Percentiles rank a stretch among this genome's conserved stretches.
phyloP scores from a whole-genome alignment of 2,113 vertebrate genomes.

The Coptodon bakossiorum region DNA sequence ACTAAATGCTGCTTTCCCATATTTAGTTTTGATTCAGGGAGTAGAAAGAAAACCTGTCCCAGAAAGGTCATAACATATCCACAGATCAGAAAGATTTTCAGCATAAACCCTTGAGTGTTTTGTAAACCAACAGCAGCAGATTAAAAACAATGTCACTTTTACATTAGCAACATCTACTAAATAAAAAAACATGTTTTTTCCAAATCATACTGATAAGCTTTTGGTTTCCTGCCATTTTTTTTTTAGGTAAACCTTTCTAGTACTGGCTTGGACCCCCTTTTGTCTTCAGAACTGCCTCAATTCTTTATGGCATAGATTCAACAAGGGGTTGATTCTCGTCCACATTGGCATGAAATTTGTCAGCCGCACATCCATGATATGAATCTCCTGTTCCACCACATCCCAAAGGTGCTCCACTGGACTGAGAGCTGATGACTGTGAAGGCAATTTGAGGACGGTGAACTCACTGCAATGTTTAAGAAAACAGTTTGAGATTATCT shows the following conservation, averaged over 20 bases:
- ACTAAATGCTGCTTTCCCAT: neutral
- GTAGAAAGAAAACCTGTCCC: neutral
- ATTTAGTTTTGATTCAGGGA: neutral
- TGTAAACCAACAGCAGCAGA: neutral
- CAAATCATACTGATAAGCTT: neutral
- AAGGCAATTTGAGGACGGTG: fast-evolving
- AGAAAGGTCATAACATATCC: neutral
- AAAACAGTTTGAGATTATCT: neutral
- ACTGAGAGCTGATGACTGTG: neutral
- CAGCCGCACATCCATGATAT: fast-evolving
- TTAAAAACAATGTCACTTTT: neutral
- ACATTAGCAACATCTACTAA: neutral
- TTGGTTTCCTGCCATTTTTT: neutral
- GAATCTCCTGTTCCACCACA: neutral
- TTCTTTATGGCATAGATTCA: neutral
- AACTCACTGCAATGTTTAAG: neutral
- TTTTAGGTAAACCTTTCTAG: neutral
- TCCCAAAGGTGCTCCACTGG: neutral
- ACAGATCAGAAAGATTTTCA: neutral
- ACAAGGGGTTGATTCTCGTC: neutral
- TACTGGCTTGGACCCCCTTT: neutral
- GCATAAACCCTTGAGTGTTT: neutral
- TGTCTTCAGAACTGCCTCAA: neutral
- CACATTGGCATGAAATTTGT: neutral
- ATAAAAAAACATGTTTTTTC: neutral